Base-by-base conservation (phyloP, 2,113 vertebrate genomes). In the Suncus etruscus region DNA sequence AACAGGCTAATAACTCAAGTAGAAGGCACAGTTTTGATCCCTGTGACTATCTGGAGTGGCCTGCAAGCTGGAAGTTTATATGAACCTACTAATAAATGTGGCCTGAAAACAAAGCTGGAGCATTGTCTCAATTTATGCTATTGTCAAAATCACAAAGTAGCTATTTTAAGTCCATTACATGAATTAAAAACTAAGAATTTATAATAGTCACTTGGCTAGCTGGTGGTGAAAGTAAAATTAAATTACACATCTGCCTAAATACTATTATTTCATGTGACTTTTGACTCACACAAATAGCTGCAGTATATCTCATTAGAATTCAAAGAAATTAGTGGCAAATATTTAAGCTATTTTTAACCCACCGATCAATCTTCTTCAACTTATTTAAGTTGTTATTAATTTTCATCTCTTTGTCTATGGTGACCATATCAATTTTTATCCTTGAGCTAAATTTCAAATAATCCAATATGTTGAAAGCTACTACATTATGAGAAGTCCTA, bases 161-260 rank as follows among this genome's bases (percentile, higher is more conserved):
- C 22, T 77, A 50, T 74, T 61, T 48, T 6, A 70, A 89, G 80
- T 90, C 5, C 45, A 31, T 77, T 65, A n/a, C 0, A 6, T 16
- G 27, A 1, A 32, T 39, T 22, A 94, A 90, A 94, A 93, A 75
- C 31, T 47, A 72, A 86, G 48, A n/a, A 0, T 29, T 25, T 66
- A 24, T 29, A 11, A n/a, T 2, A 27, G 48, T 8, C 31, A 63
- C 25, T 90, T 58, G 66, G 6, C 8, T 7, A 76, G 18, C 61
- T 85, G 20, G 9, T 86, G 14, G 22, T 51, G 74, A 24, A 91
- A 76, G 29, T 76, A 96, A 88, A 32, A 89, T 66, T 66, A 83
- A 61, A 93, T 92, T 91, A 31, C 72, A 32, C 25, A 18, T 74
- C 51, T 58, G 15, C 25, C 25, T 73, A 58, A 58, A 90, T 78